Conservation (phyloP, 2,888 invertebrate genomes). For the Brenthis daphne region DNA sequence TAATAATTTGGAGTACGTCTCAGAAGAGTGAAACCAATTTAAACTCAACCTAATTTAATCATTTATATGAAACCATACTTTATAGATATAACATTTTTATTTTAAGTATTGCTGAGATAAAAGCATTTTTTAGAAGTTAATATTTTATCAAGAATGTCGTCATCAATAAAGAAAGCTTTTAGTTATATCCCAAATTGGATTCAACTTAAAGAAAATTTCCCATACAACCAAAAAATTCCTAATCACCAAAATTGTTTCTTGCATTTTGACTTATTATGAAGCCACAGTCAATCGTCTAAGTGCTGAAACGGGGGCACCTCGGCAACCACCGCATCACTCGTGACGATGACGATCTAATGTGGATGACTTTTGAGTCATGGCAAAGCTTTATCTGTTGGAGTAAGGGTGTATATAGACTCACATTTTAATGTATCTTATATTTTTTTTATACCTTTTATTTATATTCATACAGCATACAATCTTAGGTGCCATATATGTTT, state of each 20-base stretch:
- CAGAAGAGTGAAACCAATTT: too few species aligned
- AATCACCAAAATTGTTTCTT: conserved; percentile 30
- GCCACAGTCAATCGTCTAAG: conserved; percentile 61
- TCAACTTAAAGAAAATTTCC: background rate
- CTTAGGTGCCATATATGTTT: too few species aligned
- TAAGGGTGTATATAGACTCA: background rate
- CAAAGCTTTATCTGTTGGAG: conserved; percentile 21
- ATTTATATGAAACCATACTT: too few species aligned
- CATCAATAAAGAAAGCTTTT: too few species aligned
- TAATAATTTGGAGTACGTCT: too few species aligned
- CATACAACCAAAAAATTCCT: conserved; percentile 12
- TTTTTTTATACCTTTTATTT: too few species aligned
- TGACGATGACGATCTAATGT: conserved; percentile 33
- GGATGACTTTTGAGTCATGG: conserved; percentile 25
- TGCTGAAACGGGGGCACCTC: conserved; percentile 55
- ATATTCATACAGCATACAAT: too few species aligned
- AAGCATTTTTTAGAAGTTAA: too few species aligned
- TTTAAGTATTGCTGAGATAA: too few species aligned
- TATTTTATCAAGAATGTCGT: too few species aligned
- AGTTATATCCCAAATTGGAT: background rate
- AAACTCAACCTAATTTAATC: too few species aligned
- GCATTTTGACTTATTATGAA: conserved; percentile 22
- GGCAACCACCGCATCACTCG: conserved; percentile 29
- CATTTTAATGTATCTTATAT: background rate
- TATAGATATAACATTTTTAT: too few species aligned